These are phyloP conservation scores for Trichonephila clavata DNA, from an alignment of 1,140 invertebrate species.

Conservation along the genomic window DNA sequence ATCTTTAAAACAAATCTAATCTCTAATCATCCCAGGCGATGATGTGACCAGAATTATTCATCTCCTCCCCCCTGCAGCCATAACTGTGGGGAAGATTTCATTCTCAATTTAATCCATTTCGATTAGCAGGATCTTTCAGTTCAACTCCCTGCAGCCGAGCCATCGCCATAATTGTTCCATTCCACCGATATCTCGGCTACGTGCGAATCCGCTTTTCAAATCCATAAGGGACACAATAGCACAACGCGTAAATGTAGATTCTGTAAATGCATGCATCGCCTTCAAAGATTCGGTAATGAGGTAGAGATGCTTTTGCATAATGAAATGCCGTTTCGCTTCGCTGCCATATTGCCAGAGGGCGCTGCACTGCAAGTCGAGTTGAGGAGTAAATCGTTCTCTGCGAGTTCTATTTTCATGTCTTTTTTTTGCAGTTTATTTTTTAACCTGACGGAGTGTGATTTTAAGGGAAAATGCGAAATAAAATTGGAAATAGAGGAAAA, in stretches of 20 bases:
- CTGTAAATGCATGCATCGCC: constrained; percentile 68
- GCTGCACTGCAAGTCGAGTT: neutral
- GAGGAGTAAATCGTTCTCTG: neutral
- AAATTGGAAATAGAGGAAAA: neutral
- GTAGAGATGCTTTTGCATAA: constrained; percentile 68
- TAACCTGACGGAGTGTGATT: neutral
- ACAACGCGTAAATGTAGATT: constrained; percentile 48
- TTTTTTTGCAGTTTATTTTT: neutral
- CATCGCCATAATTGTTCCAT: constrained; percentile 59
- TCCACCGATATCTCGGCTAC: neutral
- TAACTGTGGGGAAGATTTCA: constrained; percentile 9
- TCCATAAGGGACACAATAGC: constrained; percentile 56
- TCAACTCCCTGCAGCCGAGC: neutral
- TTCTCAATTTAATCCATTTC: constrained; percentile 15
- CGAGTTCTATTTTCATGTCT: neutral
- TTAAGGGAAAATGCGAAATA: neutral
- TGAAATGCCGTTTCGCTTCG: constrained; percentile 60
- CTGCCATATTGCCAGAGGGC: neutral
- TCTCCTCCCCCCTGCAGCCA: neutral
- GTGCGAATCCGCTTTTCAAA: constrained; percentile 20
- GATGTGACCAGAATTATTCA: neutral
- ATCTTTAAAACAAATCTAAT: neutral
- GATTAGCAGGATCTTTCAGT: neutral
- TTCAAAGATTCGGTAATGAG: constrained; percentile 71
- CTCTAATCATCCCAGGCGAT: neutral